Conservation (phyloP, 2,113 vertebrate species). For the Bos indicus region DNA sequence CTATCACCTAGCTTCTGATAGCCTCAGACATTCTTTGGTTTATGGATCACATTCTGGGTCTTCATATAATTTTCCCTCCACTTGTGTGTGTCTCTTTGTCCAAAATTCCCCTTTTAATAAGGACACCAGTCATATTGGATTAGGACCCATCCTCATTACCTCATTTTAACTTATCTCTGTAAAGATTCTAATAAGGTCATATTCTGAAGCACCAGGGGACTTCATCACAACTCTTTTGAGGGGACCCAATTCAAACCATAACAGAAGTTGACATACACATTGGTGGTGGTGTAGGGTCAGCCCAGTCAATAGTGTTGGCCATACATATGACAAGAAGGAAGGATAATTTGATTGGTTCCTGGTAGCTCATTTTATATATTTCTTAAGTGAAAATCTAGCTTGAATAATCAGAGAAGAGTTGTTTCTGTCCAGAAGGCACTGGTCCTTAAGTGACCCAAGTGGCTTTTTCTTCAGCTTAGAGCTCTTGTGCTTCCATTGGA, state of each 20-base stretch:
- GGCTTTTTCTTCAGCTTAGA: neutral
- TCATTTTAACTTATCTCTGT: neutral
- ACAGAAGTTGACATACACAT: neutral
- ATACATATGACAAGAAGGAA: neutral
- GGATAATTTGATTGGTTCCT: neutral
- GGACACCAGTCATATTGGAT: neutral
- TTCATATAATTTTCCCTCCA: neutral
- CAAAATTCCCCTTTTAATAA: neutral
- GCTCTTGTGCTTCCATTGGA: neutral
- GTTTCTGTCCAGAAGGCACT: neutral
- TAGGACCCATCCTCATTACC: neutral
- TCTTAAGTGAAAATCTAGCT: neutral
- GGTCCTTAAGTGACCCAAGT: neutral
- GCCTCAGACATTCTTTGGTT: neutral
- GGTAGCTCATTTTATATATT: neutral
- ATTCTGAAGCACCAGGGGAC: neutral
- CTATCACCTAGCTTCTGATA: neutral
- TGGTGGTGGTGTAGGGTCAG: neutral
- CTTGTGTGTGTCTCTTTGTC: neutral
- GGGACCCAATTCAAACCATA: neutral
- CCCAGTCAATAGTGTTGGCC: accelerated
- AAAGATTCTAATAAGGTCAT: neutral
- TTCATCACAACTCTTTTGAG: neutral
- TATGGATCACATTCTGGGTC: accelerated
- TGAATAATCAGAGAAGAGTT: neutral